Evolutionary conservation across 2,113 vertebrate genomes (phyloP), one percentile per base, ranked within the genome.

Genomic region (Platycercus adscitus): DNA sequence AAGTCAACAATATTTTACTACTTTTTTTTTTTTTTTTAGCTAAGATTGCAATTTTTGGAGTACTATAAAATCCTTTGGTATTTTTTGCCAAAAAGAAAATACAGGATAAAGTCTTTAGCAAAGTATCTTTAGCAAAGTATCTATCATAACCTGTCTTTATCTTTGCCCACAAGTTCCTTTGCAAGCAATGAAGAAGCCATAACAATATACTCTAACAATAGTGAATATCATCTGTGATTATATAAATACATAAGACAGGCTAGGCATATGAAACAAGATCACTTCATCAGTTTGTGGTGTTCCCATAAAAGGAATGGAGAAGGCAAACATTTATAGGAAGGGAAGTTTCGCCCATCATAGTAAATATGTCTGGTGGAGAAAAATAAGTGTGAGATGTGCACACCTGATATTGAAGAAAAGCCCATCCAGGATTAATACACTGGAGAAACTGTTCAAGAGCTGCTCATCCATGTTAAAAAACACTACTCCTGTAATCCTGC

Each of bases 401-500:
- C 89, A 93, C 70, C 58, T 58, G 69, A 85, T 97, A 92, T 63
- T 95, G 82, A 95, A 95, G 72, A 94, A 97, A 96, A 94, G 29
- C 91, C 89, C 23, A 68, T 95, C 96, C 95, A 88, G 93, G 81
- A 91, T 96, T 97, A 97, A 96, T 94, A 96, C 93, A 82, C 95
- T 89, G 94, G 81, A 96, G 81, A 95, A 95, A 95, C 89, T 96
- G 89, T 91, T 94, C 93, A 96, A 96, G 92, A 95, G 72, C 89
- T 97, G 91, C 86, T 98, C 96, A 97, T 95, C 96, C 95, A 93
- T 97, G 94, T 89, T 96, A 97, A 97, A 96, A 98, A 97, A 96
- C 96, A 98, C 93, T 96, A 81, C 72, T 70, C 84, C 94, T 94
- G 91, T 97, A 95, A 92, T 78, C 46, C 80, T 96, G 97, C 97